Base-by-base conservation (phyloP, 2,113 vertebrate species). In the Oxyura jamaicensis region DNA sequence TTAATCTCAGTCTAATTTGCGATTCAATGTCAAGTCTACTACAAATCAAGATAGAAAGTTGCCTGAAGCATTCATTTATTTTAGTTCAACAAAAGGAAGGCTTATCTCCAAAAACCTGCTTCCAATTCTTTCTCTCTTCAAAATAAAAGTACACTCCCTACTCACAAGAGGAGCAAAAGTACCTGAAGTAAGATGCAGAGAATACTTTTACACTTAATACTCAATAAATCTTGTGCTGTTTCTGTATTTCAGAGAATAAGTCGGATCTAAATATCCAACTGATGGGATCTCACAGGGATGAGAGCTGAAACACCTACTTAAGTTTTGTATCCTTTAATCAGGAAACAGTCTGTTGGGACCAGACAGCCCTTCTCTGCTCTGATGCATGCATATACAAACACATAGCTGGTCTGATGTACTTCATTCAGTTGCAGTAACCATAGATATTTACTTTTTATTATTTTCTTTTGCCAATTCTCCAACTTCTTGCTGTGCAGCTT, bases 1-100 rank as follows among this genome's bases (percentile, higher is more conserved):
- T 92, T 92, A 58, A 93, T 92, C 62, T 84, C 69, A 73, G 74
- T 52, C 66, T 73, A 69, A 91, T 87, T 93, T 95, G 66, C 83
- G 81, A 79, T 48, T 56, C 65, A 52, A 13, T 13, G 46, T 74
- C 42, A 84, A 86, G 69, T 50, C 66, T 82, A 35, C 73, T 59
- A 60, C 23, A 95, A 92, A 89, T 78, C 65, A 86, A 78, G 79
- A 53, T 16, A 71, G 60, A 75, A 94, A 65, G 52, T 31, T 75
- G 83, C 91, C 85, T 86, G 73, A 90, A 94, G 91, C 79, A 86
- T 60, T 90, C 8, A 76, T 84, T 92, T 76, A 72, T 77, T 91
- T 85, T 81, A 48, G 81, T 31, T 83, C 90, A 91, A 39, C 33
- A 20, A 93, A 85, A 93, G 52, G 48, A 52, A 88, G 52, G 58